phyloP scores from a whole-genome alignment of 2,113 vertebrate genomes.

The pig (Sus scrofa) region T2T-Sscrofa CM000817.6:69743501-69744000 shows the following conservation, averaged over 20 bases:
- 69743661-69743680: not conserved
- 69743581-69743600: fast-evolving
- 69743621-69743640: no score
- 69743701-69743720: not conserved
- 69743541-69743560: fast-evolving
- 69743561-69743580: not conserved
- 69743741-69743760: not conserved
- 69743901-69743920: not conserved
- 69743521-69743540: not conserved
- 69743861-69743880: fast-evolving
- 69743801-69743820: not conserved
- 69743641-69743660: not conserved
- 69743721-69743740: no score
- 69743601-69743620: not conserved
- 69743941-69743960: no score
- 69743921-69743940: not conserved
- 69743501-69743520: not conserved
- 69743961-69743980: fast-evolving
- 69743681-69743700: not conserved
- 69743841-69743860: no score
- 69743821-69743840: not conserved
- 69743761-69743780: fast-evolving
- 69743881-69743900: fast-evolving
- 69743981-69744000: fast-evolving
- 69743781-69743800: not conserved